These are phyloP conservation scores for Rhagoletis zephyria DNA, from an alignment of 1,140 invertebrate species.

Conservation along the genomic window DNA sequence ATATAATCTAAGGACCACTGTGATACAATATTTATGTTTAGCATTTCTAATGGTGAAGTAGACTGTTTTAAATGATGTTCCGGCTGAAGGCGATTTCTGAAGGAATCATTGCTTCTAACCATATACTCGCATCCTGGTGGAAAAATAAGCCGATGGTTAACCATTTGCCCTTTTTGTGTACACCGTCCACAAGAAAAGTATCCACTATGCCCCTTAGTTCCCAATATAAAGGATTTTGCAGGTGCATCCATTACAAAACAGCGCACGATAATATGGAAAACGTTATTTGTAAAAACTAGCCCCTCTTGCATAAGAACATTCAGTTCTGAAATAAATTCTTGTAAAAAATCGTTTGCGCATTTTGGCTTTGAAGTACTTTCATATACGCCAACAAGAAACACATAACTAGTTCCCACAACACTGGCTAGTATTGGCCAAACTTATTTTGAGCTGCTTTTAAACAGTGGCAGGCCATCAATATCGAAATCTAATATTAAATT, in stretches of 20 bases:
- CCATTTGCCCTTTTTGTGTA: no score
- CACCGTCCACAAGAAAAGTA: slow-evolving; percentile 47
- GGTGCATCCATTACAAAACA: no score
- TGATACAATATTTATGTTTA: slow-evolving; percentile 52
- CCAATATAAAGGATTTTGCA: slow-evolving; percentile 57
- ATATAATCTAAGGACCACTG: slow-evolving; percentile 55
- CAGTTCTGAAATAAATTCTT: slow-evolving; percentile 57
- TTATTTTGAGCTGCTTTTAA: slow-evolving; percentile 58
- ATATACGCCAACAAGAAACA: slow-evolving; percentile 57
- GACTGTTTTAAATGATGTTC: not conserved
- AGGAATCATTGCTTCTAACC: no score
- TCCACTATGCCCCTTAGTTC: slow-evolving; percentile 57
- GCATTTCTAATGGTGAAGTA: slow-evolving; percentile 56
- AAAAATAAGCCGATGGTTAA: no score
- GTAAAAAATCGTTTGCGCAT: slow-evolving; percentile 58
- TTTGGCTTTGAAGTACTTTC: slow-evolving; percentile 57
- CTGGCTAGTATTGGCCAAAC: slow-evolving; percentile 58
- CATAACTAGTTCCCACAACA: slow-evolving; percentile 56
- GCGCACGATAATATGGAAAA: slow-evolving; percentile 51
- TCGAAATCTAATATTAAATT: slow-evolving; percentile 56
- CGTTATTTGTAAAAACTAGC: slow-evolving; percentile 53
- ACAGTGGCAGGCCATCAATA: slow-evolving; percentile 58
- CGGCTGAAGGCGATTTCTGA: no score
- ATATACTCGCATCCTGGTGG: no score
- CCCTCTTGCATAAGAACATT: slow-evolving; percentile 56